phyloP scores from a whole-genome alignment of 2,797 vertebrate genomes.

The Distichodus sexfasciatus region DNA sequence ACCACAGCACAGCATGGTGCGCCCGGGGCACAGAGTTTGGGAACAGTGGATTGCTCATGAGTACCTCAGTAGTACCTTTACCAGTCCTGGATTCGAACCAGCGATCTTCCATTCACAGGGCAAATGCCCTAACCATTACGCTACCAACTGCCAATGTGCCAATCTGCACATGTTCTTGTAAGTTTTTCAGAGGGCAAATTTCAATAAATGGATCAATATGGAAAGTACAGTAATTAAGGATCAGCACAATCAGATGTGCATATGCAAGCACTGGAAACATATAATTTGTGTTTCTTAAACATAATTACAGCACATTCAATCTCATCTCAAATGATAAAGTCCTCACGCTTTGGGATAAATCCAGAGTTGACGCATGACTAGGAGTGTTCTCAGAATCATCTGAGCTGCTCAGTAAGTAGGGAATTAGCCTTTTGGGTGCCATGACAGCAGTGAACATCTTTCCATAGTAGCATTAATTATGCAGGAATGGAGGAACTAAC shows the following conservation, averaged over 20 bases:
- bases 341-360: background rate
- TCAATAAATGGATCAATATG: no score
- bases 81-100: no score
- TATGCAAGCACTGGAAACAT: background rate
- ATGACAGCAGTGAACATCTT: conserved; percentile 1
- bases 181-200: no score
- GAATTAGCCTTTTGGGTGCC: conserved; percentile 6
- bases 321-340: background rate
- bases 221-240: no score
- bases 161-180: no score
- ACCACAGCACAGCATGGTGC: no score
- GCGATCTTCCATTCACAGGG: no score
- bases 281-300: background rate
- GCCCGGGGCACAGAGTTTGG: no score
- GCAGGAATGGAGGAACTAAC: conserved; percentile 4
- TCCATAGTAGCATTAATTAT: conserved; percentile 16
- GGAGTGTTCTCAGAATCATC: conserved; percentile 1
- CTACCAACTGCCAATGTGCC: no score
- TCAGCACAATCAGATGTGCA: background rate
- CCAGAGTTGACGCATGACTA: background rate
- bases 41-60: no score
- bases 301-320: background rate
- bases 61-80: no score
- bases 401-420: background rate
- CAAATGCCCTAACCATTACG: no score